Evolutionary conservation across 2,113 vertebrate genomes (phyloP), one percentile per base, ranked within the genome.

Genomic region (Equus quagga): DNA sequence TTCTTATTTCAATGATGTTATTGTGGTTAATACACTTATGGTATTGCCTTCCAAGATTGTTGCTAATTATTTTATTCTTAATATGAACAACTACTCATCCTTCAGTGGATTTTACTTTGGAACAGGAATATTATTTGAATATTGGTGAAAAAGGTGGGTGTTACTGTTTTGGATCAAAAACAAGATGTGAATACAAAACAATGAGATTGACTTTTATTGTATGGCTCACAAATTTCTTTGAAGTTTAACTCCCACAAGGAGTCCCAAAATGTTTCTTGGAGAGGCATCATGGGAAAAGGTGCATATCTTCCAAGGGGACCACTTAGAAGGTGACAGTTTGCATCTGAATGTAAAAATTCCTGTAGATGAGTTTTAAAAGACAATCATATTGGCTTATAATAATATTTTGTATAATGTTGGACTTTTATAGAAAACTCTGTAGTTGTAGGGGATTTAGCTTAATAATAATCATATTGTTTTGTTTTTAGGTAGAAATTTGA

Each of bases 31-130:
- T 10, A 92, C 31, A 46, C 44, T 49, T 36, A 78, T 1, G 10
- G 26, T 94, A 86, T 65, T 62, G 51, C 64, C 70, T 97, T 88
- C n/a, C 46, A 41, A 79, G 67, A 75, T 17, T 51, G 46, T 60
- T 92, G 73, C 58, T 89, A 82, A 56, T 85, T 84, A 80, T 85
- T 84, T 95, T 95, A 70, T 62, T 88, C 72, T 94, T 44, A 54
- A 17, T 31, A 67, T 46, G 17, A 88, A 65, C 28, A 94, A 85
- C 65, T 62, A 84, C 46, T 87, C 76, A 56, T 88, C n/a, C 60
- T 86, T 91, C 44, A 70, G 85, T 62, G 60, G 78, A 75, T 84
- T 97, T 73, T 46, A 89, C 72, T 89, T 75, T 85, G 10, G 28
- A 88, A 83, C 19, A 81, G 60, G 28, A 36, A 46, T 84, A 54